phyloP scores from a whole-genome alignment of 1,140 invertebrate species.

The Bathynomus jamesi region DNA sequence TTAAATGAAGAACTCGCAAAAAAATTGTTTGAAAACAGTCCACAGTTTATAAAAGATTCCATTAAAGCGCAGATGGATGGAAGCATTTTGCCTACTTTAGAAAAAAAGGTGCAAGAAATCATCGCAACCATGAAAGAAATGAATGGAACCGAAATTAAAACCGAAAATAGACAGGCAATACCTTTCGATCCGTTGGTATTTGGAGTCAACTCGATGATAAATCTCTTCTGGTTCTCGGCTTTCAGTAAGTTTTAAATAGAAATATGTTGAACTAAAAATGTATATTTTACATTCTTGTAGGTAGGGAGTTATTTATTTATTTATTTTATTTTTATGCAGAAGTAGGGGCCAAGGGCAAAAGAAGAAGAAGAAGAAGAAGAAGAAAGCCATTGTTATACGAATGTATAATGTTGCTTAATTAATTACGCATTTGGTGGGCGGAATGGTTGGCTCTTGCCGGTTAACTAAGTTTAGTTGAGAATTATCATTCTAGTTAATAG shows the following conservation, averaged over 20 bases:
- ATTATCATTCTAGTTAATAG: too few species aligned
- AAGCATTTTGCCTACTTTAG: neutral
- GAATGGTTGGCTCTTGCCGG: too few species aligned
- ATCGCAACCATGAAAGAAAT: neutral
- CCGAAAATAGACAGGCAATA: neutral
- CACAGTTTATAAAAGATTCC: neutral
- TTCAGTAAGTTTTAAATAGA: neutral
- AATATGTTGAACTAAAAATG: too few species aligned
- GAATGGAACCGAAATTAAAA: neutral
- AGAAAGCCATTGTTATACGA: too few species aligned
- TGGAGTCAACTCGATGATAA: neutral
- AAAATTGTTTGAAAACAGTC: neutral
- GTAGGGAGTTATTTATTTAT: too few species aligned
- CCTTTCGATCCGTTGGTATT: neutral
- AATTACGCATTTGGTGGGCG: too few species aligned
- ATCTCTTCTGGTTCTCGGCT: neutral
- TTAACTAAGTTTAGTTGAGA: too few species aligned
- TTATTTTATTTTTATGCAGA: too few species aligned
- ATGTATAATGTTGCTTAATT: too few species aligned
- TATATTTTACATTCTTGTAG: too few species aligned
- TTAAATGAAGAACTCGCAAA: neutral
- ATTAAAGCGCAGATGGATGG: neutral
- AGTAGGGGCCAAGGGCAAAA: too few species aligned
- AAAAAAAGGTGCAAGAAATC: neutral
- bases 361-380: too few species aligned